phyloP scores from a whole-genome alignment of 2,888 invertebrate genomes.

The Napeogenes sylphis region DNA sequence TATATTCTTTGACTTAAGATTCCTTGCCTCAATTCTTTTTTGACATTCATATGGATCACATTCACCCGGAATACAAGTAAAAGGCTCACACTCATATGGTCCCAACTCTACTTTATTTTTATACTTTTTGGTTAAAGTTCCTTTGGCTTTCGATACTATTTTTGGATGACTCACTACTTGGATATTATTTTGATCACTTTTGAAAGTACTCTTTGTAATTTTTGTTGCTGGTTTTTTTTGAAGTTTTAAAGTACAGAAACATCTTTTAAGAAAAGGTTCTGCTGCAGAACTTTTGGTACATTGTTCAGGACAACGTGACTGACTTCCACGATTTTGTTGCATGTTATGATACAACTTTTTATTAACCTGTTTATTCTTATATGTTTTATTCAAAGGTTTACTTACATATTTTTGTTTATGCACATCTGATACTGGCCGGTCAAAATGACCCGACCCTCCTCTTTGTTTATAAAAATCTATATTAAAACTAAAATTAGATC shows the following conservation, averaged over 20 bases:
- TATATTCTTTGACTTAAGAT: conserved; percentile 14
- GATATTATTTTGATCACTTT: not conserved
- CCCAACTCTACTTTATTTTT: conserved; percentile 16
- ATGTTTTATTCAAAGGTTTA: not conserved
- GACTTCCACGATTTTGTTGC: conserved; percentile 2
- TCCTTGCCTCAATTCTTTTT: conserved; percentile 30
- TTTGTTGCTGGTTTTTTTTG: conserved; percentile 22
- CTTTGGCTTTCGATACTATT: conserved; percentile 1
- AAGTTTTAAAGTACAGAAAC: conserved; percentile 39
- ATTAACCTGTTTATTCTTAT: conserved; percentile 5
- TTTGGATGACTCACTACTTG: not conserved
- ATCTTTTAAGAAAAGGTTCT: conserved; percentile 34
- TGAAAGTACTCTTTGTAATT: conserved; percentile 6
- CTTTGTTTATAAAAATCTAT: conserved; percentile 34
- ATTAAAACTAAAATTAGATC: conserved; percentile 34
- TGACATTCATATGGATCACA: conserved; percentile 36
- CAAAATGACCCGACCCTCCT: not conserved
- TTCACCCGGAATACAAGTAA: conserved; percentile 31
- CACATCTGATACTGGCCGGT: not conserved
- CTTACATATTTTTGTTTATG: not conserved
- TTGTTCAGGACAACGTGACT: conserved; percentile 14
- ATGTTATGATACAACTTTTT: not conserved
- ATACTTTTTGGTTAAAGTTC: conserved; percentile 16
- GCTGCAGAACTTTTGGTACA: conserved; percentile 30
- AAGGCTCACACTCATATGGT: conserved; percentile 36